Evolutionary conservation across 2,797 vertebrate genomes (phyloP), one percentile per base, ranked within the genome.

Genomic region (Micromesistius poutassou): DNA sequence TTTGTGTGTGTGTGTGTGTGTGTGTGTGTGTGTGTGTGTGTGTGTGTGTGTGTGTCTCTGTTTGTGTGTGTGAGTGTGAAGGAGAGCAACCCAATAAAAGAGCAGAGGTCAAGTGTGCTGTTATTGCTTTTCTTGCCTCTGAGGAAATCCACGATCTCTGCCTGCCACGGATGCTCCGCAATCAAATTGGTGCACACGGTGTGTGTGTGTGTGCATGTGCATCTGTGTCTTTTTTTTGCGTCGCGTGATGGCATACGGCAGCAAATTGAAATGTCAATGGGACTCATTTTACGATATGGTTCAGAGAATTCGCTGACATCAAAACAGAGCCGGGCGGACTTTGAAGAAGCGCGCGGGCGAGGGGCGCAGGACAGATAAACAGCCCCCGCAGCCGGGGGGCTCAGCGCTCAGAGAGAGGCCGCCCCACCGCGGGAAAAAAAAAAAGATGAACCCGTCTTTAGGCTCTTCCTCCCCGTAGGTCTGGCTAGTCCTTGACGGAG

Each of bases 191-290:
- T 46, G 16, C 42, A 46, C 42, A 22, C 4, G 80, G 84, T 30
- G 36, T 2, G 72, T 19, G 71, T 31, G 31, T 35, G 71, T n/a
- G 73, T 46, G 38, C 30, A n/a, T 50, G 38, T 74, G 31, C 13
- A 22, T 66, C 22, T 28, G 22, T 66, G 62, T 66, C 6, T 66
- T 2, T 66, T 16, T 10, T n/a, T 22, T 5, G 4, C 28, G 50
- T 35, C 36, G 28, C 19, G 13, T 50, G 36, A 7, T 25, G 31
- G 72, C 33, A 33, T 73, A 33, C 31, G 71, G 81, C 83, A 84
- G 76, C 66, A 91, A 91, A 91, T 87, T 91, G 90, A 91, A 91
- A 92, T 88, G 89, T 90, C 90, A 91, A 83, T 22, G 55, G 80
- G 82, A 79, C 79, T 85, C 79, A 86, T 81, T 91, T 92, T 91